Percentiles rank a stretch among this genome's conserved stretches.
These are phyloP conservation scores for Lepidocyrtinus sp. DNA, from an alignment of 2,888 invertebrate species.

Conservation along the genomic window DNA sequence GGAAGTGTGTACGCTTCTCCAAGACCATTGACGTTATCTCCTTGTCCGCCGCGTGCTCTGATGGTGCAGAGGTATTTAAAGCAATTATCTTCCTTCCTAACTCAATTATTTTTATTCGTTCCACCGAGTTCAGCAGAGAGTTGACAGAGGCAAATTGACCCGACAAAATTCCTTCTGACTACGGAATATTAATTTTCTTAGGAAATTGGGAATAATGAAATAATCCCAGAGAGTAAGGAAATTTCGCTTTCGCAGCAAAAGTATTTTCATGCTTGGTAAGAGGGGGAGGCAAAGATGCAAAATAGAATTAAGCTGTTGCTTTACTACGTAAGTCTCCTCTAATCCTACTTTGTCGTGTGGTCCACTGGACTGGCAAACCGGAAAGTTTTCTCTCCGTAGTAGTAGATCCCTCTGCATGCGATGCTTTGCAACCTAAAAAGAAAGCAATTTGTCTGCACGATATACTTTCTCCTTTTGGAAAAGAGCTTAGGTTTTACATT, in stretches of 20 bases:
- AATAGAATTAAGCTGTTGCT: background rate
- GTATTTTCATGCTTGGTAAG: no score
- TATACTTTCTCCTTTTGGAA: no score
- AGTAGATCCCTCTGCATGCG: no score
- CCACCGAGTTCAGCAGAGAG: background rate
- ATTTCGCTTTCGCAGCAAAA: background rate
- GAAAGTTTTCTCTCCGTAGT: no score
- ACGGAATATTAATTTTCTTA: no score
- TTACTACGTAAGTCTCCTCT: background rate
- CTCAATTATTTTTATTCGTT: conserved; percentile 31
- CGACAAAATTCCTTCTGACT: no score
- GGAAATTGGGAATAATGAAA: no score
- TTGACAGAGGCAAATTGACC: background rate
- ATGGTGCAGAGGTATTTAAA: conserved; percentile 60
- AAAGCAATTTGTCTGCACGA: no score
- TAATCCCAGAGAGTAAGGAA: no score
- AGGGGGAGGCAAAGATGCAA: background rate
- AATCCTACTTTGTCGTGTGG: background rate
- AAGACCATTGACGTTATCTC: conserved; percentile 69
- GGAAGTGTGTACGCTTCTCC: conserved; percentile 69
- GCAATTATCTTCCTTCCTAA: background rate
- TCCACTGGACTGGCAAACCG: no score
- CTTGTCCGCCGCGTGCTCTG: conserved; percentile 61
- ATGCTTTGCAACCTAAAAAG: no score
- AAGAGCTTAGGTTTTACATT: no score